Conservation (phyloP, 2,113 vertebrate genomes). For the Bolborhynchus lineola region DNA sequence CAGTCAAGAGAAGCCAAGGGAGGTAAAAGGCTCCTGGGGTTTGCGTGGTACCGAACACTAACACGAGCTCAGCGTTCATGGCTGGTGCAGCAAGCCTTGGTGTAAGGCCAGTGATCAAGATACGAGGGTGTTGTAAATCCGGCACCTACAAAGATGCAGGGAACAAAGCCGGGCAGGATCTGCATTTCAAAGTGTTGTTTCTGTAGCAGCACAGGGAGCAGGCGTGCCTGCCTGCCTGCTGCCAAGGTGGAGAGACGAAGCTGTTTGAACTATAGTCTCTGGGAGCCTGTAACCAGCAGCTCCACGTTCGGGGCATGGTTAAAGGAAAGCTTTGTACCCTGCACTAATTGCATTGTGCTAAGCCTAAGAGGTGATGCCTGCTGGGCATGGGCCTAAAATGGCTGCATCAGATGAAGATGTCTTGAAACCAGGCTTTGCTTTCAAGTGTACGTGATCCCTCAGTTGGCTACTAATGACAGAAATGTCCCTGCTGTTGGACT, state of each 20-base stretch:
- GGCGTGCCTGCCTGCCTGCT: neutral
- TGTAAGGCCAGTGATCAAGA: neutral
- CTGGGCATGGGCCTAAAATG: fast-evolving
- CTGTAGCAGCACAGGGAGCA: neutral
- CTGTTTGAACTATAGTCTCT: neutral
- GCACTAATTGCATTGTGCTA: neutral
- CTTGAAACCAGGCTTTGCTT: neutral
- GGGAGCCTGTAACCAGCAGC: neutral
- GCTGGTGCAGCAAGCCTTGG: neutral
- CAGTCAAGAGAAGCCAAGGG: neutral
- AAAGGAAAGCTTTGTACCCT: neutral
- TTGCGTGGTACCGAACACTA: fast-evolving
- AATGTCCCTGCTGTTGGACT: neutral
- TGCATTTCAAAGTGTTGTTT: conserved; percentile 18
- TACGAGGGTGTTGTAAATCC: neutral
- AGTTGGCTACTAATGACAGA: neutral
- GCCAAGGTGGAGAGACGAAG: neutral
- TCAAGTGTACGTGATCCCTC: neutral
- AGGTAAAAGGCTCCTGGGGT: neutral
- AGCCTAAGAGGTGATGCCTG: neutral
- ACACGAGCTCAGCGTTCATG: neutral
- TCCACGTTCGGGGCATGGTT: neutral
- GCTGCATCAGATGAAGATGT: neutral
- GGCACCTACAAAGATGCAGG: neutral
- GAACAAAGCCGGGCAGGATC: conserved; percentile 19